Base-by-base conservation (phyloP, 2,888 invertebrate genomes). In the Diaperis boleti region DNA sequence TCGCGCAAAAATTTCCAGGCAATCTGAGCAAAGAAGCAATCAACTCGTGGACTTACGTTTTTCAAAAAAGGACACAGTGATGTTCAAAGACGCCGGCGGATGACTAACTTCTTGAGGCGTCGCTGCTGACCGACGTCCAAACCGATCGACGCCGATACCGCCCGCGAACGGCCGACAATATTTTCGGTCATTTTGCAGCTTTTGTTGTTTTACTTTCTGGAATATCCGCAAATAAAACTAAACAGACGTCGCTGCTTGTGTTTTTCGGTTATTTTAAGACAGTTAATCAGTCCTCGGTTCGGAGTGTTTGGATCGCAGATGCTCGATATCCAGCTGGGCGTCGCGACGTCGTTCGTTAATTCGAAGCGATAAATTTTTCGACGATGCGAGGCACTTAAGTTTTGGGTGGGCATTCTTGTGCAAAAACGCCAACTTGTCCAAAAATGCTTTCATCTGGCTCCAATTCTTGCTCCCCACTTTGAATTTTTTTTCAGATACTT, bases 41-140 rank as follows among this genome's bases (percentile, higher is more conserved):
- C 7, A 18, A 41, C 7, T 20, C 54, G 37, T 42, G 33, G 18
- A 59, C 59, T 59, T 59, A 59, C 59, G 18, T 47, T 59, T 11
- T 33, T 57, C n/a, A 6, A 29, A 59, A 59, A 39, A 0, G 35
- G 49, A 41, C 47, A 39, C 47, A 50, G 45, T 52, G 72, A 68
- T 68, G 71, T 75, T 72, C 74, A 73, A 76, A 75, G 75, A 76
- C 74, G 73, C 74, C 76, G 76, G 71, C 72, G 71, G 75, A 73
- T 78, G 77, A 78, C 78, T 78, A 77, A 77, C 77, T 76, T 70
- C 65, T 74, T 72, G 72, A 47, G 67, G 73, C 74, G 76, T 68
- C 73, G 68, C 67, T 69, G 72, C 63, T 72, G 73, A 74, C 71
- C 74, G 74, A 65, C 76, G 74, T 73, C 73, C 70, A 50, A 60